Base-by-base conservation (phyloP, 2,113 vertebrate species). In the Amia ocellicauda region DNA sequence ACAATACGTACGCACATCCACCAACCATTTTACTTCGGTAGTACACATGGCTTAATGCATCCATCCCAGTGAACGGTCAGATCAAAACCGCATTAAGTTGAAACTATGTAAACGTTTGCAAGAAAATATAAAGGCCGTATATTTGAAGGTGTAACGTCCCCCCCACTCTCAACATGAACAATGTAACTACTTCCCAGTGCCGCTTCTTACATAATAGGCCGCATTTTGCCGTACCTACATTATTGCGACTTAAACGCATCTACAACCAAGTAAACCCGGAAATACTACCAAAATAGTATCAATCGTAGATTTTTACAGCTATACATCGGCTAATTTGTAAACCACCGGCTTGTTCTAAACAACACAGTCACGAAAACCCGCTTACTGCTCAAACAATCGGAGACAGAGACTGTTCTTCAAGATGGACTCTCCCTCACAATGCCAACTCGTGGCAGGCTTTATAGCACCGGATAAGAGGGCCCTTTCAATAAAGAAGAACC, bases 351-450 rank as follows among this genome's bases (percentile, higher is more conserved):
- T n/a, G n/a, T n/a, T n/a, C n/a, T n/a, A n/a, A n/a, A n/a, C n/a
- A n/a, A n/a, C n/a, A n/a, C n/a, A n/a, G n/a, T n/a, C n/a, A n/a
- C 0, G n/a, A n/a, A n/a, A n/a, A n/a, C n/a, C n/a, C n/a, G 43
- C 60, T 71, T 71, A 71, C 69, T 58, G 59, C 61, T 63, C 50
- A 27, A 61, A 58, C 23, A 51, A n/a, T 40, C 11, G 22, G 42
- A 62, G 45, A 36, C 69, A 52, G 68, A 83, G 80, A 78, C 80
- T 76, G 76, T 80, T 80, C 85, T 78, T 81, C 78, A 80, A 86
- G 81, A 86, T 87, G 80, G 81, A 84, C 81, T 86, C 86, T 87
- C 85, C 82, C 84, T 82, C 79, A 78, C 74, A 78, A 82, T 79
- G 74, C 78, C 79, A 75, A 81, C 86, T 85, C 82, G 82, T 85